Percentiles rank a stretch among this genome's conserved stretches.
These are phyloP conservation scores for Montipora sp. DNA, from an alignment of 64 coral and sea anemone species.

Conservation along the genomic window DNA sequence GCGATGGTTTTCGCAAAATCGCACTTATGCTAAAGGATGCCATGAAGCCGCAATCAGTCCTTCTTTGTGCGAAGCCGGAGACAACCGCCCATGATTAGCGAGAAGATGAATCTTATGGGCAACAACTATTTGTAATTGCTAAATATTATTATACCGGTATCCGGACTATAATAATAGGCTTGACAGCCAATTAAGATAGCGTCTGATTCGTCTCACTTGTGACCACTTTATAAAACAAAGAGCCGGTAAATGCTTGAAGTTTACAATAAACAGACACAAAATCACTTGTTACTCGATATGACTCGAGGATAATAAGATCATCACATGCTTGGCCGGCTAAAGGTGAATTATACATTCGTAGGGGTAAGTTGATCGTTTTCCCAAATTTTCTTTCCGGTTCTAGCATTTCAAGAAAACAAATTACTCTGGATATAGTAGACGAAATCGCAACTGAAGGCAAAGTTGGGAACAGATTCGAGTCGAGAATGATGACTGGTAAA, in stretches of 20 bases:
- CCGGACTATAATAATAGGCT: constrained; percentile 51
- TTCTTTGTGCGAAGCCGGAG: neutral
- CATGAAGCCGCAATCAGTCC: neutral
- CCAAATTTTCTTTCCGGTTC: constrained; percentile 30
- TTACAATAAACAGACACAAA: constrained; percentile 48
- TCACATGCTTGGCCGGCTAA: constrained; percentile 49
- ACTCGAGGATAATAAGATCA: constrained; percentile 27
- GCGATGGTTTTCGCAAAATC: neutral
- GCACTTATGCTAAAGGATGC: neutral
- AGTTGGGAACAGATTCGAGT: neutral
- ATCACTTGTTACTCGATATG: constrained; percentile 16
- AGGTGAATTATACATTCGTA: neutral
- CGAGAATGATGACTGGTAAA: neutral
- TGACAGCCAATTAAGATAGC: constrained; percentile 74
- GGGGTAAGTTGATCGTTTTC: neutral
- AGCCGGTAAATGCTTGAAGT: constrained; percentile 70
- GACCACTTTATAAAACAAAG: constrained; percentile 69
- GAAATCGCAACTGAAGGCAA: neutral
- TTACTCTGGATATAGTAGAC: neutral
- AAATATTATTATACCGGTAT: constrained; percentile 45
- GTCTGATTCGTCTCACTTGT: constrained; percentile 49
- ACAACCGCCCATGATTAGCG: neutral
- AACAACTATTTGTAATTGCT: constrained; percentile 47
- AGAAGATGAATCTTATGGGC: neutral
- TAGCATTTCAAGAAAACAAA: constrained; percentile 2